Percentiles rank a stretch among this genome's conserved stretches.
These are phyloP conservation scores for Monodelphis domestica DNA, from an alignment of 2,797 vertebrate genomes.

Conservation along the genomic window DNA sequence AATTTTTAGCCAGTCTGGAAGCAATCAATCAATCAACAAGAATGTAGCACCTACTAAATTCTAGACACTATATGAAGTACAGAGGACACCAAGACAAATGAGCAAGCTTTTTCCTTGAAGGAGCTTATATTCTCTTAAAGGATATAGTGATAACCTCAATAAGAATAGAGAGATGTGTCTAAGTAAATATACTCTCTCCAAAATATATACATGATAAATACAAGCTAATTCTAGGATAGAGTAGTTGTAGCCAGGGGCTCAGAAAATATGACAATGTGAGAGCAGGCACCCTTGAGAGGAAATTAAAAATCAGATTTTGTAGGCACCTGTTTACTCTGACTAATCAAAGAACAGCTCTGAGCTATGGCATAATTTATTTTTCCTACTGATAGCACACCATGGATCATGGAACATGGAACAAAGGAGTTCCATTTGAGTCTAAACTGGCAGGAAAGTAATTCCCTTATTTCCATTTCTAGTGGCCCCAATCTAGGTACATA, in stretches of 20 bases:
- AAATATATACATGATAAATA: not conserved
- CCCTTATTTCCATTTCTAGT: not conserved
- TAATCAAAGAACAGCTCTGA: not conserved
- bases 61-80: not conserved
- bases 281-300: not conserved
- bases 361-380: not conserved
- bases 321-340: not conserved
- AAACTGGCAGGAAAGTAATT: not conserved
- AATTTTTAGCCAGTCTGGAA: not conserved
- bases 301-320: not conserved
- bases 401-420: not conserved
- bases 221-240: not conserved
- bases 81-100: not conserved
- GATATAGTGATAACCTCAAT: not conserved
- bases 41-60: not conserved
- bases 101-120: not conserved
- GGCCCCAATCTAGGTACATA: not conserved
- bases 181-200: not conserved
- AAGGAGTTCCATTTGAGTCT: not conserved
- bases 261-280: not conserved
- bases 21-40: not conserved
- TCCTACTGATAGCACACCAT: not conserved
- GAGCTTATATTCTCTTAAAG: not conserved
- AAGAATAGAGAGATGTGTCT: not conserved
- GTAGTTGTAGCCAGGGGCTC: not conserved